These are phyloP conservation scores for Drosophila sulfurigaster DNA, from an alignment of 1,140 invertebrate genomes.

Conservation along the genomic window DNA sequence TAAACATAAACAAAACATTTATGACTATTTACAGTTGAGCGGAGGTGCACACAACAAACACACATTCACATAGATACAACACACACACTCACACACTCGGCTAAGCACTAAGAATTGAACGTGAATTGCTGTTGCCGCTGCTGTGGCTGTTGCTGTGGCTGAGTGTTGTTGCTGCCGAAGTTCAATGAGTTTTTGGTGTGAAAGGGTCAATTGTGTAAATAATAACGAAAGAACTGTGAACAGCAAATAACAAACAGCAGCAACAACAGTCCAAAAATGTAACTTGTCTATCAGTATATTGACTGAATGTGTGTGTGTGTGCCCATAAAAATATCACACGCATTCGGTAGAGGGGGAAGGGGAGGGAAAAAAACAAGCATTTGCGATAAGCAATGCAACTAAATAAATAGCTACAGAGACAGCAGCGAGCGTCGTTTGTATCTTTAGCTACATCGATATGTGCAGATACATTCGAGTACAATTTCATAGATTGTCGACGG, in stretches of 20 bases:
- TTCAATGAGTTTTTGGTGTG: conserved; percentile 80
- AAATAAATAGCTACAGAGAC: conserved; percentile 63
- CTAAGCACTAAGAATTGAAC: conserved; percentile 39
- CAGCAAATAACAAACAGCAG: conserved; percentile 58
- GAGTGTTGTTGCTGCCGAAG: conserved; percentile 69
- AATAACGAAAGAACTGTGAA: conserved; percentile 80
- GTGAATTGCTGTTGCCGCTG: conserved; percentile 63
- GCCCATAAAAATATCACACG: conserved; percentile 80
- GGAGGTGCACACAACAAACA: conserved; percentile 46
- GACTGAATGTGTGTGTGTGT: background rate
- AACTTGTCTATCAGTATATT: conserved; percentile 48
- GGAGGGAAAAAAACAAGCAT: conserved; percentile 39
- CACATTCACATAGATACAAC: conserved; percentile 22
- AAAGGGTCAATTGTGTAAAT: conserved; percentile 83
- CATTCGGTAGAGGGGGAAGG: conserved; percentile 44
- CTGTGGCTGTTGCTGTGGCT: conserved; percentile 65
- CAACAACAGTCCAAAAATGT: conserved; percentile 53
- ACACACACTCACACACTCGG: conserved; percentile 16
- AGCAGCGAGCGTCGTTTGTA: conserved; percentile 10
- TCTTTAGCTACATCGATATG: conserved; percentile 17
- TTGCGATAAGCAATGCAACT: conserved; percentile 75
- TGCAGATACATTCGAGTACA: conserved; percentile 1
- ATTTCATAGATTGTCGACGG: conserved; percentile 30
- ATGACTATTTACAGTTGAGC: conserved; percentile 82
- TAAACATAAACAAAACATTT: conserved; percentile 84